phyloP scores from a whole-genome alignment of 2,888 invertebrate species.

The Meiosimyza decipiens region DNA sequence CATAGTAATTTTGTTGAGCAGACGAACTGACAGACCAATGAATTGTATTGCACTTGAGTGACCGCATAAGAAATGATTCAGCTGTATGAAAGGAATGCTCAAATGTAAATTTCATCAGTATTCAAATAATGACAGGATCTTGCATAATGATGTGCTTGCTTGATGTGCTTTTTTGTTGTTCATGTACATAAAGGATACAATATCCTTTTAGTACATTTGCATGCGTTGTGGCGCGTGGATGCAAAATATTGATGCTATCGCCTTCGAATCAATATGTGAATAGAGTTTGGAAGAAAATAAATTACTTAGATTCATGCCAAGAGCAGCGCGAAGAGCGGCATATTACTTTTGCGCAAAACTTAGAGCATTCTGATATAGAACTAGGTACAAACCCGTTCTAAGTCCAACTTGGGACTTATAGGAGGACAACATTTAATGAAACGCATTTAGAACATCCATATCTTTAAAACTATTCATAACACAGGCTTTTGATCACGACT shows the following conservation, averaged over 20 bases:
- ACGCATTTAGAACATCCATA: no score
- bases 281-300: no score
- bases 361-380: no score
- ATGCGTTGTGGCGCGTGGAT: constrained; percentile 9
- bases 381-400: no score
- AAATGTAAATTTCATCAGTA: constrained; percentile 1
- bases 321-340: no score
- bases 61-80: no score
- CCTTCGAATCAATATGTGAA: background rate
- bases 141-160: constrained; percentile 19
- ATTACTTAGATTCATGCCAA: no score
- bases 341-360: no score
- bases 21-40: constrained; percentile 1
- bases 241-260: background rate
- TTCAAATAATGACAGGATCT: constrained; percentile 22
- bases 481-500: no score
- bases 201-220: background rate
- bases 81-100: constrained; percentile 28
- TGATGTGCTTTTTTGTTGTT: constrained; percentile 32
- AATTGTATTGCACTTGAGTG: background rate
- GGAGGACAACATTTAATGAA: no score
- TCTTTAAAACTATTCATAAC: no score
- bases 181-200: background rate
- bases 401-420: no score
- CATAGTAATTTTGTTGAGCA: background rate